phyloP scores from a whole-genome alignment of 92 coral and sea anemone genomes.

The Porites lobata region DNA sequence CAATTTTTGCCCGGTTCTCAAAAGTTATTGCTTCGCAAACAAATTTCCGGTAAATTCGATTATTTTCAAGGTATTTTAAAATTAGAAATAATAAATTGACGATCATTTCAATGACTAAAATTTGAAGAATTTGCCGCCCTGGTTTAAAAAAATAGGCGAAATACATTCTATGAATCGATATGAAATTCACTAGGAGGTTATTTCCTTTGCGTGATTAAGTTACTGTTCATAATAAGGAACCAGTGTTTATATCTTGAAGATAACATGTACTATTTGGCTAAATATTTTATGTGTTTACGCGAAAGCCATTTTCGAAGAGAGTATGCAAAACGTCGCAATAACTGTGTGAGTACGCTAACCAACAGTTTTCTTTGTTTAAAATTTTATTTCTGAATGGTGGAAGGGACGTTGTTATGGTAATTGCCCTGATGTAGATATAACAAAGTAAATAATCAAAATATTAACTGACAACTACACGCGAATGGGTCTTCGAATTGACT shows the following conservation, averaged over 20 bases:
- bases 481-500: background rate
- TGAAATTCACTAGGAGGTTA: background rate
- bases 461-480: conserved; percentile 20
- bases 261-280: background rate
- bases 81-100: background rate
- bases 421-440: conserved; percentile 14
- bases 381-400: conserved; percentile 5
- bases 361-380: background rate
- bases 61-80: background rate
- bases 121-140: background rate
- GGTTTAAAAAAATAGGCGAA: background rate
- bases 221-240: background rate
- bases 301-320: background rate
- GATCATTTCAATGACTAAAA: no score
- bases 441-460: conserved; percentile 36
- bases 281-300: conserved; percentile 34
- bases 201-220: conserved; percentile 1
- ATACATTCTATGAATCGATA: background rate
- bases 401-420: conserved; percentile 35
- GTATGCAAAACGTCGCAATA: background rate
- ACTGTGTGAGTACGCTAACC: background rate
- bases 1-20: background rate
- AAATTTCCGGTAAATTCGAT: background rate
- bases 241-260: background rate
- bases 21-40: conserved; percentile 3